phyloP scores from a whole-genome alignment of 2,888 invertebrate genomes.

The Timema podura region DNA sequence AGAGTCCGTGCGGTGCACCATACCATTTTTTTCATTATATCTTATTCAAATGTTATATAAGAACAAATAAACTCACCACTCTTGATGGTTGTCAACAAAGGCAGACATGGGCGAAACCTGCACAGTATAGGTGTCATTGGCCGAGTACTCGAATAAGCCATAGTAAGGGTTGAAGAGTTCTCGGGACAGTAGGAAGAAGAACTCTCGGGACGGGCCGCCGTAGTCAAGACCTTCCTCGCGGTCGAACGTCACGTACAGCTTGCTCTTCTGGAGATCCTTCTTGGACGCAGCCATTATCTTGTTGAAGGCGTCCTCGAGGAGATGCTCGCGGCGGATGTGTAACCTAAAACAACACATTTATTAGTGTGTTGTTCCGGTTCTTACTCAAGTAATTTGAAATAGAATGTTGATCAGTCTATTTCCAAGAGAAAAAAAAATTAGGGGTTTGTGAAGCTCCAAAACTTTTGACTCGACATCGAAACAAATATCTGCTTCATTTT shows the following conservation, averaged over 20 bases:
- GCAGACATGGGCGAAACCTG: constrained; percentile 94
- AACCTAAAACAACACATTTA: constrained; percentile 66
- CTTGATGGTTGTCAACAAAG: constrained; percentile 94
- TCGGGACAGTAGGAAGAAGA: constrained; percentile 95
- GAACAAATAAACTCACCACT: constrained; percentile 63
- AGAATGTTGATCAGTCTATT: no score
- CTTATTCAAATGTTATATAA: no score
- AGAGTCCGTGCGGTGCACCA: no score
- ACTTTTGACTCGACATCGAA: no score
- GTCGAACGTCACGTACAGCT: constrained; percentile 88
- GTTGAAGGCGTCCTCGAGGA: constrained; percentile 93
- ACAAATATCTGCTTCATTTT: no score
- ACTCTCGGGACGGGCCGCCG: constrained; percentile 95
- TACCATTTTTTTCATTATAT: no score
- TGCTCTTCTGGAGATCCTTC: constrained; percentile 92
- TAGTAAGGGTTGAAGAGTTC: constrained; percentile 98
- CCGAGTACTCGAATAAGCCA: constrained; percentile 96
- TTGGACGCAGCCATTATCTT: constrained; percentile 95
- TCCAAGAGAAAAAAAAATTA: no score
- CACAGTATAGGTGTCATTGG: constrained; percentile 96
- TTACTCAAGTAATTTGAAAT: no score
- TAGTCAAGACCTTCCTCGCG: constrained; percentile 97
- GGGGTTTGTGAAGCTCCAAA: no score
- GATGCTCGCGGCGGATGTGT: constrained; percentile 86
- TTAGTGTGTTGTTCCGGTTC: no score